A percentile compares a stretch with the other conserved stretches of the same genome.
These are phyloP conservation scores for Ahaetulla prasina DNA, from an alignment of 2,113 vertebrate species.

Conservation along the genomic window DNA sequence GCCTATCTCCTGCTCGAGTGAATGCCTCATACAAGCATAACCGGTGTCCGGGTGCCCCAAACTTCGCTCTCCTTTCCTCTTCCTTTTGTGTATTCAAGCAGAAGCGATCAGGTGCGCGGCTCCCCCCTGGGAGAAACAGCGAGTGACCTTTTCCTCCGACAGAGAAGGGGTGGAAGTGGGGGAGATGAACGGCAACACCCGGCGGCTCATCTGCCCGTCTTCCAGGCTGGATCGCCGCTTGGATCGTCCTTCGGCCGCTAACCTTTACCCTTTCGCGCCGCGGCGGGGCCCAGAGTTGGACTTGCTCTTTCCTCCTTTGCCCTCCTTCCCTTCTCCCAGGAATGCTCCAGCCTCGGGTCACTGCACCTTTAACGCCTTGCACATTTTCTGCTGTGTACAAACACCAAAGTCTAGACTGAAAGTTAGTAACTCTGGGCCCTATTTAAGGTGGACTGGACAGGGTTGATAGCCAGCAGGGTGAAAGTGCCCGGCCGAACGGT, in stretches of 20 bases:
- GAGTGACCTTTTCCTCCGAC: background rate
- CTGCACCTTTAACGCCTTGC: slow-evolving; percentile 67
- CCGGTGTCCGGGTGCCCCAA: background rate
- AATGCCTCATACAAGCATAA: background rate
- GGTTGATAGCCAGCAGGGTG: background rate
- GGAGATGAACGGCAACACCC: background rate
- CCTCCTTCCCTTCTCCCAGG: background rate
- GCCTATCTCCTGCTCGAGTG: background rate
- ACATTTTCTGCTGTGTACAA: slow-evolving; percentile 72
- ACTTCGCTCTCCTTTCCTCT: background rate
- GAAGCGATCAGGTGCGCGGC: background rate
- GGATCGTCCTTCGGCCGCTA: background rate
- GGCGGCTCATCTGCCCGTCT: background rate
- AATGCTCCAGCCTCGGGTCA: slow-evolving; percentile 9
- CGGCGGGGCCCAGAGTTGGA: background rate
- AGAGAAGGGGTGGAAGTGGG: background rate
- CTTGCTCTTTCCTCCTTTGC: background rate
- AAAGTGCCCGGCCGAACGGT: background rate
- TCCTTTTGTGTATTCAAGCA: background rate
- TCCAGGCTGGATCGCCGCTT: background rate
- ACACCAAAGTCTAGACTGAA: slow-evolving; percentile 46
- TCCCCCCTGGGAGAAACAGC: background rate
- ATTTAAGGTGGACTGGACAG: slow-evolving; percentile 70
- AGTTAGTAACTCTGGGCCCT: slow-evolving; percentile 23
- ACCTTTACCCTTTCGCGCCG: background rate